Evolutionary conservation across 2,113 vertebrate species (phyloP), one percentile per base, ranked within the genome.

Genomic region (Leptodactylus fuscus): DNA sequence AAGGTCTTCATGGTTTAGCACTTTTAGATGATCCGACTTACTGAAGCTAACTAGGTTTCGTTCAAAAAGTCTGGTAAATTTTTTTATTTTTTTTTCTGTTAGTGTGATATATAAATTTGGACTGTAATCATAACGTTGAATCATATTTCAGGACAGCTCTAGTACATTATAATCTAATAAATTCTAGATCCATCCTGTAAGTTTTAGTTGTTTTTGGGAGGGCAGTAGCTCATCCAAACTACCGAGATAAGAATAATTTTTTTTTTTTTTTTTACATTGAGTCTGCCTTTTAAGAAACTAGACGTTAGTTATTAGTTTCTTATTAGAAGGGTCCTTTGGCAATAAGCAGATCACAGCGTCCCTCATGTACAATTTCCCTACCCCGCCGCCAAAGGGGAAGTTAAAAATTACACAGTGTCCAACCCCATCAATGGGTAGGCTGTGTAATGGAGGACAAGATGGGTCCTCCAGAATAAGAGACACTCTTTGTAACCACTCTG

Each of bases 141-240:
- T 71, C 38, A 73, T 73, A 73, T 73, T 73, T 73, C 70, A 41
- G 69, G 69, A 71, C 20, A 46, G 70, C 22, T 46, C 5, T 73
- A 73, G 70, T 73, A 73, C 70, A 73, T 73, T 73, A 73, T 44
- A 73, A 73, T 46, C 0, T 3, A 69, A 44, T 44, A 44, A 22
- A 16, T 12, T 22, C 20, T 22, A 36, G 4, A 69, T 69, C 32
- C 65, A 20, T 69, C 16, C 29, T 67, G 27, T 38, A 4, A 9
- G 1, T 69, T 69, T 69, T 36, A 36, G 32, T 62, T 29, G 4
- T 32, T 65, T 32, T 13, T 32, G 11, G 16, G 13, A 16, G 29
- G 60, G 24, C 24, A 16, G 11, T 4, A 36, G 5, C 10, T 69
- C 15, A 69, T 11, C 16, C 27, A 16, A n/a, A n/a, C n/a, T n/a